Evolutionary conservation across 2,113 vertebrate genomes (phyloP), one percentile per base, ranked within the genome.

Genomic region (Oryzias melastigma): DNA sequence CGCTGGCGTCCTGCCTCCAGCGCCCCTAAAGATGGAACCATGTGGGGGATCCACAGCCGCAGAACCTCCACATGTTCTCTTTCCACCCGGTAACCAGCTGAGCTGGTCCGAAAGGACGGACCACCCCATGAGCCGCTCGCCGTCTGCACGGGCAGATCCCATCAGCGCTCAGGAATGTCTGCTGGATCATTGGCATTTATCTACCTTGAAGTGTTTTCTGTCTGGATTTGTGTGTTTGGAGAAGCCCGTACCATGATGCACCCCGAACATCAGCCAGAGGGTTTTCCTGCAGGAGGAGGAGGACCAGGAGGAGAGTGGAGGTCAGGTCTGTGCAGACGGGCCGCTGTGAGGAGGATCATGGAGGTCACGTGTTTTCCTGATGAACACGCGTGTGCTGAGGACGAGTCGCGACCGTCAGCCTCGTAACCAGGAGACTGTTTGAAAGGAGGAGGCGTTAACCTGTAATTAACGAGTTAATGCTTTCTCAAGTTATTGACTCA

Each of bases 381-480:
- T 2, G 8, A 35, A 35, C 29, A 35, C 29, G 7, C 7, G 8
- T 35, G 7, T 27, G 25, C 25, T 27, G 25, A 5, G 1, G 25
- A 22, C 3, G 22, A 22, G 22, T 22, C 22, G 22, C 3, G 22
- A 22, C 22, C 22, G 22, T n/a, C n/a, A n/a, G n/a, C n/a, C n/a
- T n/a, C n/a, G n/a, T n/a, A n/a, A n/a, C n/a, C n/a, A n/a, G n/a
- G n/a, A n/a, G n/a, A n/a, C n/a, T n/a, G n/a, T 22, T 22, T 22
- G 2, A 22, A 3, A 22, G 22, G 2, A 22, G 22, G 68, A 61
- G 86, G 88, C 86, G 90, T 91, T 92, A 91, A 92, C 88, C 89
- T 91, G 77, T 90, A 89, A 91, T 90, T 92, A 92, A 91, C 91
- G 73, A 55, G 87, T 92, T 94, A 92, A 89, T 84, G 83, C 85